These are phyloP conservation scores for Phalloptychus januarius DNA, from an alignment of 2,797 vertebrate species.

Conservation along the genomic window DNA sequence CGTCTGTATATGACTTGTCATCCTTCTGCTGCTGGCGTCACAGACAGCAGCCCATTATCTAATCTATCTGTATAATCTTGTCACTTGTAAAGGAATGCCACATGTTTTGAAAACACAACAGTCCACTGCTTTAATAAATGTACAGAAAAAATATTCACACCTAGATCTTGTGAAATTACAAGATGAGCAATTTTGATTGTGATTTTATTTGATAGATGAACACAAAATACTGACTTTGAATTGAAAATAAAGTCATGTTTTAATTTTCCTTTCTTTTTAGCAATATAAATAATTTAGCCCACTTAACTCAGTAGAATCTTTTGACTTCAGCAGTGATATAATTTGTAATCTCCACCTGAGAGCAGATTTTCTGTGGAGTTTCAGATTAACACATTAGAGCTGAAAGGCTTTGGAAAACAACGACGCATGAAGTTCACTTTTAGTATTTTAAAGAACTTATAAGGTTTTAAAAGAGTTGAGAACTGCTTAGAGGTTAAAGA, in stretches of 20 bases:
- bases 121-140: slow-evolving; percentile 8
- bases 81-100: slow-evolving; percentile 38
- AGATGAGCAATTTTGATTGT: not conserved
- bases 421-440: not conserved
- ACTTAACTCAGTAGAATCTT: too few relatives aligned
- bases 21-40: slow-evolving; percentile 47
- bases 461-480: not conserved
- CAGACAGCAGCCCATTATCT: slow-evolving; percentile 32
- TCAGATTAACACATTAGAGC: not conserved
- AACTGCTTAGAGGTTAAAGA: not conserved
- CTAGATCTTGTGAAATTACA: not conserved
- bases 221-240: not conserved
- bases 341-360: not conserved
- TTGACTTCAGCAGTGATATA: not conserved
- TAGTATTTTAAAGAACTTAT: not conserved
- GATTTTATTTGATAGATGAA: not conserved
- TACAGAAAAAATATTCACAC: not conserved
- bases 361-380: not conserved
- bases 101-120: slow-evolving; percentile 18
- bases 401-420: not conserved
- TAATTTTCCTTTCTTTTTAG: not conserved
- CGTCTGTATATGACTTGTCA: slow-evolving; percentile 36
- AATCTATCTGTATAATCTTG: slow-evolving; percentile 39
- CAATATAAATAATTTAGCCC: not conserved
- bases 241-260: not conserved